Base-by-base conservation (phyloP, 2,888 invertebrate species). In the Catocala fraxini region DNA sequence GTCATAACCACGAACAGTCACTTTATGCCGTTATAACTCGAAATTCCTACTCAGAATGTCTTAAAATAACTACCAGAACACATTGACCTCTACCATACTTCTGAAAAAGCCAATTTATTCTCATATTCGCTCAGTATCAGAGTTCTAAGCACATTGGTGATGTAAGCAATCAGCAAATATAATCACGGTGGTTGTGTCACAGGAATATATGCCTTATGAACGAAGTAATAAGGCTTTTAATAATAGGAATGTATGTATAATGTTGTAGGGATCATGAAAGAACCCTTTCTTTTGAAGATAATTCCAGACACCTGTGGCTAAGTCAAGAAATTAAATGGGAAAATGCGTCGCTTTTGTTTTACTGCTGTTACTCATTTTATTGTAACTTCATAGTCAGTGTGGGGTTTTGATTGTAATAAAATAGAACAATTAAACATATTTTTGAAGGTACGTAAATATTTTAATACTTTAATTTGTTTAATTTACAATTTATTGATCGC, bases 1-100 rank as follows among this genome's bases (percentile, higher is more conserved):
- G 45, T 61, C 64, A 77, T 84, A 79, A 81, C 71, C 70, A 71
- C 78, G 51, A 71, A 69, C 73, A 77, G 80, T 82, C 79, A 83
- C 79, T 84, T 80, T 75, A 58, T 71, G 81, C 77, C 83, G 85
- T 87, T 39, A 39, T 85, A 89, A 87, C 81, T 86, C 71, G 68
- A 79, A 80, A 83, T 82, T 82, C 75, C 75, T 74, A 79, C 70
- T 58, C 48, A 58, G n/a, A 65, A 45, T 25, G 47, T 55, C 39
- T 63, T 67, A 34, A 65, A 70, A 59, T 59, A n/a, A 11, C 35
- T 42, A 45, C 73, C 64, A 68, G 11, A 45, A 12, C 5, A 25
- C 3, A 41, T 6, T 33, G 64, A 63, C n/a, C 62, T 56, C 1
- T 39, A 6, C 53, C 52, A 10, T 33, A 0, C 9, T 46, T 39